These are phyloP conservation scores for Gopherus flavomarginatus DNA, from an alignment of 2,113 vertebrate genomes.

Conservation along the genomic window DNA sequence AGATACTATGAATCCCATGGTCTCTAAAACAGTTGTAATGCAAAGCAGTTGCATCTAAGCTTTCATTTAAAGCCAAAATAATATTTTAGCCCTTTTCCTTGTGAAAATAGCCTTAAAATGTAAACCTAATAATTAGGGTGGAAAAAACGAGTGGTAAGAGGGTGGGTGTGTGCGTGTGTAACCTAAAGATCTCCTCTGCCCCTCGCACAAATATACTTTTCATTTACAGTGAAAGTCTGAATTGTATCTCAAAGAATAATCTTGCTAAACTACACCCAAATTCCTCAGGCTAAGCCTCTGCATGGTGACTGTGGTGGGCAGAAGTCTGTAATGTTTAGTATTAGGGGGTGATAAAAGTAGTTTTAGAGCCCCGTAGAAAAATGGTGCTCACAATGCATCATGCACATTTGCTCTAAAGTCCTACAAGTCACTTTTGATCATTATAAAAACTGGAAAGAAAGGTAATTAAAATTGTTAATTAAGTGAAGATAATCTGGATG, in stretches of 20 bases:
- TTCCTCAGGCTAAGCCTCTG: not conserved
- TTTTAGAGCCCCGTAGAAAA: not conserved
- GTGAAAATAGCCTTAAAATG: not conserved
- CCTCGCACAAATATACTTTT: not conserved
- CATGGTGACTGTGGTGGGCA: not conserved
- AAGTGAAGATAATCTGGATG: conserved; percentile 6
- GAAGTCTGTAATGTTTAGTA: not conserved
- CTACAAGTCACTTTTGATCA: not conserved
- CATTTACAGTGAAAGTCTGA: not conserved
- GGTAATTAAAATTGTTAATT: conserved; percentile 8
- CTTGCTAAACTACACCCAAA: not conserved
- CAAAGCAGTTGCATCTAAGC: not conserved
- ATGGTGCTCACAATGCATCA: not conserved
- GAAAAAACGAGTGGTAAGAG: not conserved
- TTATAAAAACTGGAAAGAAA: conserved; percentile 11
- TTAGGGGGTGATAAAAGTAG: not conserved
- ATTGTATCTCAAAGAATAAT: not conserved
- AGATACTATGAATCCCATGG: not conserved
- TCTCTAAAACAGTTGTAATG: not conserved
- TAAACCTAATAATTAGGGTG: not conserved
- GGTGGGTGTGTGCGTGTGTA: not conserved
- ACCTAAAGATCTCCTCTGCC: not conserved
- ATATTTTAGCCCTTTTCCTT: not conserved
- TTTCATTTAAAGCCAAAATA: not conserved
- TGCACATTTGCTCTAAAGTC: not conserved